Evolutionary conservation across 2,113 vertebrate genomes (phyloP).

Genomic region (Calonectris borealis): DNA sequence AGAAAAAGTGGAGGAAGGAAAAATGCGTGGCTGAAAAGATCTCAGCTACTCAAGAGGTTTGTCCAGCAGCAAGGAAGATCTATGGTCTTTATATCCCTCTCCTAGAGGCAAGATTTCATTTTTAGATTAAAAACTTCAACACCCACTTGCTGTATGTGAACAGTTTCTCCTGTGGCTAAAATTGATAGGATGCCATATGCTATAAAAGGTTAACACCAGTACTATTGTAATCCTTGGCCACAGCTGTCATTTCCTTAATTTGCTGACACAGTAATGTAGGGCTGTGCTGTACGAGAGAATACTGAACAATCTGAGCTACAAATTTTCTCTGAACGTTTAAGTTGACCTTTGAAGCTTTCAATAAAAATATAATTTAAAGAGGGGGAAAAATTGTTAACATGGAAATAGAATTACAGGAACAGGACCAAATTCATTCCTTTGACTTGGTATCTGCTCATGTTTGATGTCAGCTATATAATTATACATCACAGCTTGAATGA

Average conservation of each 20-base stretch:
- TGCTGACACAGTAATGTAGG: not conserved
- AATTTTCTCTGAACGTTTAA: constrained; percentile 8
- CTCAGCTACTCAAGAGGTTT: not conserved
- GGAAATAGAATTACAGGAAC: constrained; percentile 30
- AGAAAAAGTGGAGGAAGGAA: not conserved
- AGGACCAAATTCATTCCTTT: constrained; percentile 15
- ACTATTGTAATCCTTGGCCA: constrained; percentile 65
- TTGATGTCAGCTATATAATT: constrained; percentile 29
- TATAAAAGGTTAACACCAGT: constrained; percentile 60
- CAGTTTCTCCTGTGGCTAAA: constrained; percentile 41
- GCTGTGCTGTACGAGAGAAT: not conserved
- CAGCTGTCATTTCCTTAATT: constrained; percentile 44
- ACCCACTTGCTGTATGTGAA: not conserved
- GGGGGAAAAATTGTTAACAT: constrained; percentile 5
- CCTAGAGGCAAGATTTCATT: constrained; percentile 34
- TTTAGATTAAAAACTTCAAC: constrained; percentile 59
- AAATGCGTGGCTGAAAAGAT: not conserved
- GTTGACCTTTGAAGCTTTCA: constrained; percentile 24
- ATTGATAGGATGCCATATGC: constrained; percentile 52
- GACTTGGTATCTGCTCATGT: not conserved
- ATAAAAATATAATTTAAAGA: constrained; percentile 43
- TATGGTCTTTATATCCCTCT: not conserved
- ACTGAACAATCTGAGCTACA: constrained; percentile 13
- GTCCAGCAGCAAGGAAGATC: constrained; percentile 16
- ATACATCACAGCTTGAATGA: constrained; percentile 1